Percentiles rank a stretch among this genome's conserved stretches.
Evolutionary conservation across 2,888 invertebrate species (phyloP).

Genomic region (Trimorus sp.): DNA sequence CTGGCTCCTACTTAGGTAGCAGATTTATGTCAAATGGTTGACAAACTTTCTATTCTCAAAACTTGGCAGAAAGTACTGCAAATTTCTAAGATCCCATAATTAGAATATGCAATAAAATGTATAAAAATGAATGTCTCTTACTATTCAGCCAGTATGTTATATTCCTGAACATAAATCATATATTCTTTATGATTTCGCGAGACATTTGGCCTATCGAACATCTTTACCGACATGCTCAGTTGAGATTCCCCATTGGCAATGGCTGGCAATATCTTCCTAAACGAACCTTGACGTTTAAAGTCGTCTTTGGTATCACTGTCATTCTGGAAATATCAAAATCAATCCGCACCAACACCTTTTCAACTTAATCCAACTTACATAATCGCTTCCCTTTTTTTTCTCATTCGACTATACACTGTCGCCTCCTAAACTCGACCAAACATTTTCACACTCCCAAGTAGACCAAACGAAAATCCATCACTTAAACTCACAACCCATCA

Average conservation of each 20-base stretch:
- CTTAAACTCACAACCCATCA: no score
- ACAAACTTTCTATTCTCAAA: no score
- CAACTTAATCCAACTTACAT: background rate
- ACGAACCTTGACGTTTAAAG: constrained; percentile 83
- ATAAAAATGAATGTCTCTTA: constrained; percentile 83
- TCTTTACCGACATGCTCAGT: constrained; percentile 84
- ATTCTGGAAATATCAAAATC: constrained; percentile 66
- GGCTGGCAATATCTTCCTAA: constrained; percentile 83
- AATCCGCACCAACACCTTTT: constrained; percentile 35
- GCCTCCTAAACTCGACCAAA: no score
- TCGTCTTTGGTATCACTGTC: constrained; percentile 77
- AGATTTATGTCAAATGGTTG: no score
- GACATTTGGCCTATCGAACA: constrained; percentile 82
- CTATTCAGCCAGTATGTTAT: constrained; percentile 96
- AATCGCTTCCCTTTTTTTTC: no score
- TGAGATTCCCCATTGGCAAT: constrained; percentile 83
- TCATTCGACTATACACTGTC: no score
- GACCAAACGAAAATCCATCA: no score
- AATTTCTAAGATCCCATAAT: no score
- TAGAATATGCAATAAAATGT: no score
- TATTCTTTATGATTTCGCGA: constrained; percentile 85
- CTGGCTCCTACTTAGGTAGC: no score
- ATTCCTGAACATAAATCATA: constrained; percentile 92
- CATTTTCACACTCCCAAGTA: no score
- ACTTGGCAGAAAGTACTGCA: no score